Percentiles rank a stretch among this genome's conserved stretches.
Conservation (phyloP, 2,888 invertebrate genomes). For the Cosmia pyralina region DNA sequence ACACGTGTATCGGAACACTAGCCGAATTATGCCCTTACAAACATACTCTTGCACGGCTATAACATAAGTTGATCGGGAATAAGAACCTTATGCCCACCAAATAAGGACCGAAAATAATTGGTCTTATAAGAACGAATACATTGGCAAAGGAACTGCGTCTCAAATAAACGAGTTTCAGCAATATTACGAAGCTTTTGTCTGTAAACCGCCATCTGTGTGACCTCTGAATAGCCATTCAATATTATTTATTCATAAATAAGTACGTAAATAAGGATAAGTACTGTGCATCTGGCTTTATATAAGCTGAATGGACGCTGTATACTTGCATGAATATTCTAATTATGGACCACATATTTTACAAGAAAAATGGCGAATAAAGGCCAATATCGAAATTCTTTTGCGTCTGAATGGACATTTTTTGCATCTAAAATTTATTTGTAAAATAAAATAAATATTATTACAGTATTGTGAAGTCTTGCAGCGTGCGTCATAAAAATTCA, state of each 20-base stretch:
- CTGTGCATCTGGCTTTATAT: slow-evolving; percentile 58
- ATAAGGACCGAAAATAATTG: slow-evolving; percentile 35
- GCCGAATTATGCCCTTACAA: slow-evolving; percentile 70
- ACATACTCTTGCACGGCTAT: slow-evolving; percentile 30
- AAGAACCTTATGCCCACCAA: slow-evolving; percentile 31
- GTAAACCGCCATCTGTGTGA: slow-evolving; percentile 78
- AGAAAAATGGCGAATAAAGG: slow-evolving; percentile 42
- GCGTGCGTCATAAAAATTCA: slow-evolving; percentile 47
- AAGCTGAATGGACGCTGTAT: slow-evolving; percentile 45
- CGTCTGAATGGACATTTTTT: slow-evolving; percentile 19
- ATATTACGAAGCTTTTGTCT: slow-evolving; percentile 79
- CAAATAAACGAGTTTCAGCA: slow-evolving; percentile 77
- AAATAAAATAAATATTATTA: slow-evolving; percentile 41
- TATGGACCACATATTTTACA: slow-evolving; percentile 50
- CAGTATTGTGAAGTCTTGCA: slow-evolving; percentile 24
- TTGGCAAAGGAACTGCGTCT: slow-evolving; percentile 78
- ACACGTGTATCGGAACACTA: slow-evolving; percentile 81
- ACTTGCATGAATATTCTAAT: slow-evolving; percentile 47
- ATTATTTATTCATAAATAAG: slow-evolving; percentile 70
- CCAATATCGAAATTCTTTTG: slow-evolving; percentile 45
- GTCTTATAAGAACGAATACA: slow-evolving; percentile 30
- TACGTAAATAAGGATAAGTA: slow-evolving; percentile 63
- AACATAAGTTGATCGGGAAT: slow-evolving; percentile 20
- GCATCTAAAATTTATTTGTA: slow-evolving; percentile 15
- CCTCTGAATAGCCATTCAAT: slow-evolving; percentile 81